Conservation (phyloP, 2,797 vertebrate genomes). For the Melopsittacus undulatus region DNA sequence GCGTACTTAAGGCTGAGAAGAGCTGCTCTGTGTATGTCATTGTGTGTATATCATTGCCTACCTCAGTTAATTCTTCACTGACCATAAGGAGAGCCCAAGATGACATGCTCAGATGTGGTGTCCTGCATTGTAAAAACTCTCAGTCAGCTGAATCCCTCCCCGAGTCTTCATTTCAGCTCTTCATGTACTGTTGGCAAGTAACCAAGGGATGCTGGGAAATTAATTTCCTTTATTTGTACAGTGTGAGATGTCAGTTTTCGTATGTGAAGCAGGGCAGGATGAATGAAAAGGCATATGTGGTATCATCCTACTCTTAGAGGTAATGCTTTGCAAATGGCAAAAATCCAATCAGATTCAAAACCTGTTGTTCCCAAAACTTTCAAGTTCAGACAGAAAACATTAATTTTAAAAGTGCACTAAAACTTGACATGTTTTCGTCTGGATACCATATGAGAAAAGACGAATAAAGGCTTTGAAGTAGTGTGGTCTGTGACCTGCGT, state of each 20-base stretch:
- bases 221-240: not conserved
- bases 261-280: not conserved
- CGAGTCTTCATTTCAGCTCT: not conserved
- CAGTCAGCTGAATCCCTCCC: not conserved
- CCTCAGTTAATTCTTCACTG: not conserved
- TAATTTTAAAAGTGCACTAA: not conserved
- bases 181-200: not conserved
- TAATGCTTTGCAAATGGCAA: conserved; percentile 1
- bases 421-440: not conserved
- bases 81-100: not conserved
- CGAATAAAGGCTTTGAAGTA: conserved; percentile 13
- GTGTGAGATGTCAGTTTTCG: not conserved
- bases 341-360: not conserved
- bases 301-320: not conserved
- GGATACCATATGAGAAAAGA: not conserved
- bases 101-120: not conserved
- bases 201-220: not conserved
- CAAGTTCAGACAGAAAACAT: not conserved
- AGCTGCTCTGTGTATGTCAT: not conserved
- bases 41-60: not conserved
- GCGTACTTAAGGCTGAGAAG: not conserved
- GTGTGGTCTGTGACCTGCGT: not conserved
- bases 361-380: not conserved
- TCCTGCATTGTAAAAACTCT: not conserved
- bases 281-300: not conserved